Base-by-base conservation (phyloP, 2,888 invertebrate genomes). In the Ornithoptera alexandrae region DNA sequence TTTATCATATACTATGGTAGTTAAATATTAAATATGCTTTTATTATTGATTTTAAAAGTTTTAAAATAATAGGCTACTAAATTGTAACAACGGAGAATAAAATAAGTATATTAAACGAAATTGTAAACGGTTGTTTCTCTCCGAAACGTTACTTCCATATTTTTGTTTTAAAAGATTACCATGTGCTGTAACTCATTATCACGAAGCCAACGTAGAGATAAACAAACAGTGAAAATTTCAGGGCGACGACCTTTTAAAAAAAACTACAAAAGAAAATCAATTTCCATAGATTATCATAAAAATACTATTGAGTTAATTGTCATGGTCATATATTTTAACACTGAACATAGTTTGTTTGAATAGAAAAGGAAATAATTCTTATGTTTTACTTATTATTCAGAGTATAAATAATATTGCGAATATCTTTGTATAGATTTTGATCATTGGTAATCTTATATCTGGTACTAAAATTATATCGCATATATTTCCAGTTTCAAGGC, bases 391-490 rank as follows among this genome's bases (percentile, higher is more conserved):
- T 50, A 5, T 50, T 50, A 17, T 15, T 50, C 18, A 50, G 15
- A 50, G 50, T 50, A 50, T 17, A 50, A 17, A 3, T 18, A 50
- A 50, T 5, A 18, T 50, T 18, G 17, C 1, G 50, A 50, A 50
- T 17, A 50, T 50, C 50, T 50, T 50, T 15, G 50, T 50, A 5
- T 62, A 50, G 39, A 39, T 61, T 61, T 42, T 39, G 39, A 42
- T 20, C 39, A n/a, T 17, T 61, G 36, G 61, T 39, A 39, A 61
- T 61, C 39, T 39, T 61, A 30, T 61, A n/a, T 61, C 10, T 42
- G 61, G 39, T n/a, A 61, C 39, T 64, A 63, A 68, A 68, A 68
- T 68, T 63, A 68, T 68, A 62, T 59, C 68, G 63, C 63, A 59
- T 59, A 68, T 30, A 64, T 68, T 68, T 59, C 24, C 36, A n/a